Evolutionary conservation across 2,888 invertebrate genomes (phyloP).

Genomic region (Tineola bisselliella): DNA sequence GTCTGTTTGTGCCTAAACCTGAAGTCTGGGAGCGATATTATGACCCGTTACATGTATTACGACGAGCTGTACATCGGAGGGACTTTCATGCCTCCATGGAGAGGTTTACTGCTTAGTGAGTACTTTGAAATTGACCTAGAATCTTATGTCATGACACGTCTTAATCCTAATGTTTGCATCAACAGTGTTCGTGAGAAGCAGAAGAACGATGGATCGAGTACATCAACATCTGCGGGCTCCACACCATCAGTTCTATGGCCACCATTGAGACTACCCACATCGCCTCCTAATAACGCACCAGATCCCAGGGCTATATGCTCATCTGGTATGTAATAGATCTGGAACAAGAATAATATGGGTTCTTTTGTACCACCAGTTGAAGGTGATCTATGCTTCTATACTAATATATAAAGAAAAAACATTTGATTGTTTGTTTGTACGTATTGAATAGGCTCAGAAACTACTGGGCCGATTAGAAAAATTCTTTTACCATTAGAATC

Average conservation of each 20-base stretch:
- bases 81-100: slow-evolving; percentile 97
- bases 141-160: neutral
- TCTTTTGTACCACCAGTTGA: too few species aligned
- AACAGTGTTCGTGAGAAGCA: slow-evolving; percentile 48
- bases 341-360: too few species aligned
- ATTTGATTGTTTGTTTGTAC: too few species aligned
- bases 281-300: slow-evolving; percentile 34
- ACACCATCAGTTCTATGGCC: slow-evolving; percentile 44
- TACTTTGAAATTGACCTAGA: slow-evolving; percentile 20
- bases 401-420: too few species aligned
- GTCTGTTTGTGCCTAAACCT: slow-evolving; percentile 80
- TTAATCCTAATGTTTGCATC: neutral
- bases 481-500: too few species aligned
- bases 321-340: slow-evolving; percentile 32
- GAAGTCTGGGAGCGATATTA: slow-evolving; percentile 91
- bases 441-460: too few species aligned
- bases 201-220: slow-evolving; percentile 25
- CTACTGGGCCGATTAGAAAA: too few species aligned
- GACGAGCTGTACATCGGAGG: slow-evolving; percentile 89
- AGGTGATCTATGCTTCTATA: too few species aligned
- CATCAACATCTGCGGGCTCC: slow-evolving; percentile 14
- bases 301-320: slow-evolving; percentile 50
- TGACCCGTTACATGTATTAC: slow-evolving; percentile 91
- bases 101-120: slow-evolving; percentile 88
- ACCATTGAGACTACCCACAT: slow-evolving; percentile 38